These are phyloP conservation scores for Saccopteryx bilineata DNA, from an alignment of 2,113 vertebrate genomes.

Conservation along the genomic window DNA sequence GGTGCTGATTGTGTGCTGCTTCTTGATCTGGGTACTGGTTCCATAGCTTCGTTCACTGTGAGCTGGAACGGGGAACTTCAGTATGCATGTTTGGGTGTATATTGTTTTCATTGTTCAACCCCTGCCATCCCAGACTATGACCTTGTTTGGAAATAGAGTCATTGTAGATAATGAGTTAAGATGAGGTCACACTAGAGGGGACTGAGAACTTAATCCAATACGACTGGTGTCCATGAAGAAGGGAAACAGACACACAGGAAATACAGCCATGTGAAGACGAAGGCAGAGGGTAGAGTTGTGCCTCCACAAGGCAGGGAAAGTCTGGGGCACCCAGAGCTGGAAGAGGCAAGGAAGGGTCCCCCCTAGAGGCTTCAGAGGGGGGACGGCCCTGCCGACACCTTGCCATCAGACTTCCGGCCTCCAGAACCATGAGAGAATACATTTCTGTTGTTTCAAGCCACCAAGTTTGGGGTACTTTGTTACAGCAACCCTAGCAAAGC, in stretches of 20 bases:
- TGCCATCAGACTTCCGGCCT: not conserved
- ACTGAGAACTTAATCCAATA: not conserved
- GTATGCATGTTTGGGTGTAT: not conserved
- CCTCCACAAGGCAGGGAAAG: too few relatives aligned
- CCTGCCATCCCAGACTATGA: not conserved
- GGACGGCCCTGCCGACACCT: too few relatives aligned
- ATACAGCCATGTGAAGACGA: rapidly evolving
- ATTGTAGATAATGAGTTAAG: not conserved
- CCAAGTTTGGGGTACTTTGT: not conserved
- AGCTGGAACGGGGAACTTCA: not conserved
- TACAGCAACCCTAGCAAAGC: not conserved
- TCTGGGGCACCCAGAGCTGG: not conserved
- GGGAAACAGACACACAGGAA: not conserved
- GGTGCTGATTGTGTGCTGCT: not conserved
- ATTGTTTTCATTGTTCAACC: not conserved
- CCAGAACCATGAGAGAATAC: not conserved
- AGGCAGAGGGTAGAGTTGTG: not conserved
- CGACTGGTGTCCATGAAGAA: not conserved
- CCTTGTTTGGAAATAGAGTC: not conserved
- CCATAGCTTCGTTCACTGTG: not conserved
- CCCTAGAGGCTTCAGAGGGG: not conserved
- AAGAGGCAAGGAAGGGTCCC: not conserved
- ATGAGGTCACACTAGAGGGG: not conserved
- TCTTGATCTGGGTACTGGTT: not conserved
- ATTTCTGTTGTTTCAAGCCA: not conserved